Percentiles rank a stretch among this genome's conserved stretches.
Conservation (phyloP, 2,113 vertebrate species). For the Hyperopisus bebe region DNA sequence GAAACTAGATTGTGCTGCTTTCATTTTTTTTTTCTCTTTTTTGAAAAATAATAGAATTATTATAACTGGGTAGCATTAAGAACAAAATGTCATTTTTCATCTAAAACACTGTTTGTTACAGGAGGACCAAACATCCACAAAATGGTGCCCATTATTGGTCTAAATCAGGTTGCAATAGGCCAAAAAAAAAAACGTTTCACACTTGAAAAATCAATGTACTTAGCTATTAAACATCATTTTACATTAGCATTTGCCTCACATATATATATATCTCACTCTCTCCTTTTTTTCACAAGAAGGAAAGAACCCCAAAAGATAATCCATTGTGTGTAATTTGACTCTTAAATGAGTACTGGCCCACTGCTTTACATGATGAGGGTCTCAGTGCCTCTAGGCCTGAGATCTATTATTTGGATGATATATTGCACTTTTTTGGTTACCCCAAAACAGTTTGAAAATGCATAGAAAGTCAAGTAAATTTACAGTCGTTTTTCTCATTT, state of each 20-base stretch:
- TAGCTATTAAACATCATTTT: neutral
- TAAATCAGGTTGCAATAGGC: neutral
- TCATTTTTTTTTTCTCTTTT: neutral
- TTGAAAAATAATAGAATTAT: neutral
- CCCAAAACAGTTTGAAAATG: neutral
- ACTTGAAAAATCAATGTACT: neutral
- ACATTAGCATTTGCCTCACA: neutral
- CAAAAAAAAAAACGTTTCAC: neutral
- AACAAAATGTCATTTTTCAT: neutral
- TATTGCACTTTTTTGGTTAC: neutral
- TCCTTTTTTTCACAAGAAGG: neutral
- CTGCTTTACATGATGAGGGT: neutral
- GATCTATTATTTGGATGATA: neutral
- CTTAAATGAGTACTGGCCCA: neutral
- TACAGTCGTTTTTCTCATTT: neutral
- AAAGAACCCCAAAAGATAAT: neutral
- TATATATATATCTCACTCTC: neutral
- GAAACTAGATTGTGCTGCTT: neutral
- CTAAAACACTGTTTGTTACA: neutral
- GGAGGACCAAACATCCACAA: neutral
- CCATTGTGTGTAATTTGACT: neutral
- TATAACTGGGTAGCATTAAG: neutral
- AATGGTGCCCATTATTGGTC: neutral
- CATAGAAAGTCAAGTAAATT: neutral
- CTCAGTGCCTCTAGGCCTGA: neutral